Evolutionary conservation across 2,113 vertebrate species (phyloP).

Genomic region (Irena cyanogastra): DNA sequence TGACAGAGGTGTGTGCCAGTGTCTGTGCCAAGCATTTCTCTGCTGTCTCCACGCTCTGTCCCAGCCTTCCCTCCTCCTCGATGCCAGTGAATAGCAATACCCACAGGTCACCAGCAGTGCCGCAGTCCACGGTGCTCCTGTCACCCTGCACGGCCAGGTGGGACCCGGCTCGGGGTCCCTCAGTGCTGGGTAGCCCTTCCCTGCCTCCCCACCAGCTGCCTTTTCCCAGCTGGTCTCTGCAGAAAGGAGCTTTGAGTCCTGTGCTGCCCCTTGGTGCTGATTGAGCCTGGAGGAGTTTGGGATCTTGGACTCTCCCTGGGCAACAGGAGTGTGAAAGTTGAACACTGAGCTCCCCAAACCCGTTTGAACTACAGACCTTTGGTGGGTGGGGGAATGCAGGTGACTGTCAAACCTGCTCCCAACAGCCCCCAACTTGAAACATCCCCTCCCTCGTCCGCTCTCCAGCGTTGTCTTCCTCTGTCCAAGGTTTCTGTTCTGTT

Average conservation of each 20-base stretch:
- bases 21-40: not conserved
- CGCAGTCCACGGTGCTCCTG: not conserved
- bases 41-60: not conserved
- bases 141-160: not conserved
- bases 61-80: not conserved
- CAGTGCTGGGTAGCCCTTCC: not conserved
- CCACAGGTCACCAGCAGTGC: not conserved
- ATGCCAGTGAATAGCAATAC: not conserved
- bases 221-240: not conserved
- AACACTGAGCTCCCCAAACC: not conserved
- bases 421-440: constrained; percentile 3
- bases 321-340: not conserved
- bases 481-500: constrained; percentile 29
- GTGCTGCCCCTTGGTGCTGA: constrained; percentile 29
- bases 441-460: not conserved
- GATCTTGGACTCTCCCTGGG: not conserved
- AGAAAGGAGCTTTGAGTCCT: not conserved
- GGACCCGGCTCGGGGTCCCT: not conserved
- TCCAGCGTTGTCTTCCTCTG: constrained; percentile 12
- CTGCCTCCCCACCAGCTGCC: not conserved
- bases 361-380: not conserved
- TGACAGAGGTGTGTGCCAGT: not conserved
- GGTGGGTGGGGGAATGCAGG: not conserved
- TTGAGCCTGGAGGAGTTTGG: not conserved
- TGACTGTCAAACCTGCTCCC: not conserved